phyloP scores from a whole-genome alignment of 2,113 vertebrate species.

The Channa argus region DNA sequence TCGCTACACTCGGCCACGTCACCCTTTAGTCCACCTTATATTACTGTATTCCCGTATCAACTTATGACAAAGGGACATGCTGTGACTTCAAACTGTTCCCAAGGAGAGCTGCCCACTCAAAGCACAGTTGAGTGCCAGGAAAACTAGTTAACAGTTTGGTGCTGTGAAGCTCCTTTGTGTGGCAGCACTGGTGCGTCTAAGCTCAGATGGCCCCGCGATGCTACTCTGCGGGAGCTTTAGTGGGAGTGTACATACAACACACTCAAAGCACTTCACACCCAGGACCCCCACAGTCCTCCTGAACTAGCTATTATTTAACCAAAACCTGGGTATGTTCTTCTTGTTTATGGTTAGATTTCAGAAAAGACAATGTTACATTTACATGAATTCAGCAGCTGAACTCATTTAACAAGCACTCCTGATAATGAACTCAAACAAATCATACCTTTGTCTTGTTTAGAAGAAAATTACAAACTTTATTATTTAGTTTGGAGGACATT shows the following conservation, averaged over 20 bases:
- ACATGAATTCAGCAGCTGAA: not conserved
- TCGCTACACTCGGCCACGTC: conserved; percentile 3
- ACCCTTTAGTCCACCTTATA: conserved; percentile 34
- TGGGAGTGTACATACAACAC: conserved; percentile 67
- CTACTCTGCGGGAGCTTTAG: conserved; percentile 61
- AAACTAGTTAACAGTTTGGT: conserved; percentile 68
- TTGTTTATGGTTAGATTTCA: conserved; percentile 14
- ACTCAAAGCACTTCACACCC: conserved; percentile 67
- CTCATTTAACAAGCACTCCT: not conserved
- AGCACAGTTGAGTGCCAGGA: conserved; percentile 58
- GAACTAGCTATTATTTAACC: conserved; percentile 35
- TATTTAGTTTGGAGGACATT: conserved; percentile 16
- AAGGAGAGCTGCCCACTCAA: conserved; percentile 70
- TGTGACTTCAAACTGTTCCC: conserved; percentile 66
- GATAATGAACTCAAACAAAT: too few species aligned
- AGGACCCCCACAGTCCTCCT: conserved; percentile 61
- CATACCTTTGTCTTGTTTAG: too few species aligned
- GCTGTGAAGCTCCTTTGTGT: conserved; percentile 70
- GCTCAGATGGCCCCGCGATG: conserved; percentile 76
- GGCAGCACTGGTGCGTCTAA: conserved; percentile 44
- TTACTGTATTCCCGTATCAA: conserved; percentile 35
- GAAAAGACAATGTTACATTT: not conserved
- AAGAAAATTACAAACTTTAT: too few species aligned
- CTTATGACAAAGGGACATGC: conserved; percentile 60
- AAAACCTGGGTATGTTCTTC: conserved; percentile 37